These are phyloP conservation scores for Lordiphosa fenestrarum DNA, from an alignment of 2,888 invertebrate genomes.

Conservation along the genomic window DNA sequence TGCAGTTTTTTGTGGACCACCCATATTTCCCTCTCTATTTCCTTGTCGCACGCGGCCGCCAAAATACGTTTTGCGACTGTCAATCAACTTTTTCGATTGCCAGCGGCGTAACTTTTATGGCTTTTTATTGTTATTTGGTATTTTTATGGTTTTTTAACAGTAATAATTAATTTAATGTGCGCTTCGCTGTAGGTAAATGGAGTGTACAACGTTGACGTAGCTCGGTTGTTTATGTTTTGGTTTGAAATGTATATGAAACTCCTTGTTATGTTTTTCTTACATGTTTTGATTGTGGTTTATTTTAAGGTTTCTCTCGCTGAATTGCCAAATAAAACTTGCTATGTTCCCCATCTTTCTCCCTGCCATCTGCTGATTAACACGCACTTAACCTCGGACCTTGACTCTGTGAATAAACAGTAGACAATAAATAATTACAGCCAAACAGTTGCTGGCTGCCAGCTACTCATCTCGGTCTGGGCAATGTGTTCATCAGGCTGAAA, in stretches of 20 bases:
- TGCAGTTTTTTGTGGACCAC: constrained; percentile 18
- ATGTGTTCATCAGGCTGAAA: constrained; percentile 46
- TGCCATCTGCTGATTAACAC: constrained; percentile 60
- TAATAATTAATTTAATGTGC: constrained; percentile 68
- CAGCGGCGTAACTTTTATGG: constrained; percentile 49
- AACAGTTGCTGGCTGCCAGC: constrained; percentile 42
- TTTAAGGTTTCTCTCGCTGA: constrained; percentile 1
- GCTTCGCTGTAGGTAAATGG: constrained; percentile 69
- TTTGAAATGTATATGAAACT: constrained; percentile 21
- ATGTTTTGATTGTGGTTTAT: constrained; percentile 14
- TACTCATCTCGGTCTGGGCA: constrained; percentile 7
- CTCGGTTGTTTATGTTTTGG: constrained; percentile 15
- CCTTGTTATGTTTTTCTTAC: constrained; percentile 15
- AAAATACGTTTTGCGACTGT: constrained; percentile 40
- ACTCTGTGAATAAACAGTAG: constrained; percentile 38
- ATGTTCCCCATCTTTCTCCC: too few species aligned
- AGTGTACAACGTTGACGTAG: constrained; percentile 38
- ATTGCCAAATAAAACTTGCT: too few species aligned
- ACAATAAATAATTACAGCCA: constrained; percentile 64
- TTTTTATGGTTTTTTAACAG: constrained; percentile 70
- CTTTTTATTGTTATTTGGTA: constrained; percentile 56
- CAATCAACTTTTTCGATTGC: constrained; percentile 49
- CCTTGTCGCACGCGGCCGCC: constrained; percentile 1
- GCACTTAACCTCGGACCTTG: constrained; percentile 58
- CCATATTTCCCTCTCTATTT: neutral